Percentiles rank a stretch among this genome's conserved stretches.
These are phyloP conservation scores for Cisticola juncidis DNA, from an alignment of 2,113 vertebrate genomes.

Conservation along the genomic window DNA sequence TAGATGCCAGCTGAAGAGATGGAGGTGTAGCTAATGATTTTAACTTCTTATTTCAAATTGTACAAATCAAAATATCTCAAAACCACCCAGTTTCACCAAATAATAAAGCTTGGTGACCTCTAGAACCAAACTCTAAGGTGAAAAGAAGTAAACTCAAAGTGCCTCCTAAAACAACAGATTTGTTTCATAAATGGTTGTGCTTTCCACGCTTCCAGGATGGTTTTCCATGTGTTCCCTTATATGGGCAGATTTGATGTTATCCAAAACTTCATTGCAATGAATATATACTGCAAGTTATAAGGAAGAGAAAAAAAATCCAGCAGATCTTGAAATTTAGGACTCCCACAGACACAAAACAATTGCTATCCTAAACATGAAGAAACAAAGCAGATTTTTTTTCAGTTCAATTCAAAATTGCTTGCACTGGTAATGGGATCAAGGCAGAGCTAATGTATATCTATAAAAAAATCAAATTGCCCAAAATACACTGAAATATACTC, in stretches of 20 bases:
- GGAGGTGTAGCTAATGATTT: not conserved
- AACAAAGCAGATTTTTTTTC: not conserved
- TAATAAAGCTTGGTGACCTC: not conserved
- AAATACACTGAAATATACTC: not conserved
- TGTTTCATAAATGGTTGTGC: not conserved
- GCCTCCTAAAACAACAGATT: not conserved
- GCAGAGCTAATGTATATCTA: not conserved
- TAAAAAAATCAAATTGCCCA: not conserved
- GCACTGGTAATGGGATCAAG: not conserved
- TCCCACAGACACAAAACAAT: not conserved
- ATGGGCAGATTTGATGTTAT: not conserved
- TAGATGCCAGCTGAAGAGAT: not conserved
- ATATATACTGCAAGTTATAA: not conserved
- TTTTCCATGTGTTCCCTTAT: not conserved
- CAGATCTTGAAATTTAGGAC: not conserved
- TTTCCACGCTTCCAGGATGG: not conserved
- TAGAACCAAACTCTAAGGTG: not conserved
- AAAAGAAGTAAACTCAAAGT: not conserved
- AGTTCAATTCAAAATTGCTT: conserved; percentile 28
- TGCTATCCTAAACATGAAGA: conserved; percentile 1
- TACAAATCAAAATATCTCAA: not conserved
- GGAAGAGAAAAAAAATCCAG: not conserved
- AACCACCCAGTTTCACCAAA: not conserved
- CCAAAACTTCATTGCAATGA: not conserved
- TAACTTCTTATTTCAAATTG: not conserved